Evolutionary conservation across 1,140 invertebrate species (phyloP), one percentile per base, ranked within the genome.

Genomic region (Arion vulgaris): DNA sequence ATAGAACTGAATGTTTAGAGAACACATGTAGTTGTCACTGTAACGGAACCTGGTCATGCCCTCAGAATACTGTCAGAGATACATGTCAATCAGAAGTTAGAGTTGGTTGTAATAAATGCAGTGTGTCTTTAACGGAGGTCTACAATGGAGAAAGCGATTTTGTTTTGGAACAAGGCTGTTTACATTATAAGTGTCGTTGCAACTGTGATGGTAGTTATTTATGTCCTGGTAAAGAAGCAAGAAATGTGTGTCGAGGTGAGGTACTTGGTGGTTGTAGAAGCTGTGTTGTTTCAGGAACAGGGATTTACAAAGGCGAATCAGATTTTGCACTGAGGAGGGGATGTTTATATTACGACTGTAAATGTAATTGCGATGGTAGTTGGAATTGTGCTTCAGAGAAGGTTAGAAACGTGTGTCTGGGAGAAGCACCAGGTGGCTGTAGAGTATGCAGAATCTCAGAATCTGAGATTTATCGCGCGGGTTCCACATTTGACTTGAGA

Each of bases 181-280:
- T 86, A 38, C 82, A 86, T 78, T 87, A 89, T 68, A 80, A 80
- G 17, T 90, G 89, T 69, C 75, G 75, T 53, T 89, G 88, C 76
- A 86, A 88, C 74, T 88, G 87, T 83, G 86, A 89, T 72, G 88
- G 88, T 4, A 86, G 86, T 71, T 89, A 87, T 86, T 76, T 51
- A 2, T 89, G 88, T 80, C 89, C 87, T 23, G 86, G 79, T 23
- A 85, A 88, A 32, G 76, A 88, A 9, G 84, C 85, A 23, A 84
- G 84, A 39, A 83, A 87, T 74, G 74, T 85, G 32, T 87, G 86
- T 73, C 69, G 76, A 34, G 86, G 84, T 19, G 86, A 86, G 57
- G 74, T 72, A 34, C 78, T 81, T 39, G 84, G 84, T 4, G 86
- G 84, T 1, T 85, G 86, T 45, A 72, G 85, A 34, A 82, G 81